Evolutionary conservation across 2,113 vertebrate species (phyloP).

Genomic region (Gnathonemus longibarbis): DNA sequence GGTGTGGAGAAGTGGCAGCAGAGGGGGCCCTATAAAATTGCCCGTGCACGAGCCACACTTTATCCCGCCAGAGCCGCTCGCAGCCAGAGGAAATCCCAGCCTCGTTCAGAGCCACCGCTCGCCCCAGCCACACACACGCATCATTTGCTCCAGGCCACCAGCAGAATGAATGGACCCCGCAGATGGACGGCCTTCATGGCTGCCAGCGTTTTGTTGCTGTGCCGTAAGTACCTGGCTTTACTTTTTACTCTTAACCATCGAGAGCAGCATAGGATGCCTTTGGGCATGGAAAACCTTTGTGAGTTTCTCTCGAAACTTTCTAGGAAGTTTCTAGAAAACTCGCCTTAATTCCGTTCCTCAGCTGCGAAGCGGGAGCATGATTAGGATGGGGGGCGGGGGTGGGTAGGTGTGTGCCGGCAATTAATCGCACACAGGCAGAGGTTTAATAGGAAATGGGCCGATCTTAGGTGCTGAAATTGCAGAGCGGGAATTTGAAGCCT

Average conservation of each 20-base stretch:
- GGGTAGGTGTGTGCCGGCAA: conserved; percentile 19
- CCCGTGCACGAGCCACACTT: conserved; percentile 51
- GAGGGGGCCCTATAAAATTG: conserved; percentile 57
- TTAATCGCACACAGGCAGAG: conserved; percentile 3
- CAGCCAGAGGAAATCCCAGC: conserved; percentile 51
- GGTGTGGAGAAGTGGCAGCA: conserved; percentile 42
- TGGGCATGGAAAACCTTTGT: background rate
- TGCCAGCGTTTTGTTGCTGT: conserved; percentile 45
- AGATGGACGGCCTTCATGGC: conserved; percentile 40
- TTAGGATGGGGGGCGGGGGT: background rate
- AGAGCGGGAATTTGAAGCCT: background rate
- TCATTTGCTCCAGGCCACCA: conserved; percentile 32
- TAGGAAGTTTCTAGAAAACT: background rate
- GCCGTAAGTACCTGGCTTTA: conserved; percentile 50
- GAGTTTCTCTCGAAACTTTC: background rate
- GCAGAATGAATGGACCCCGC: conserved; percentile 58
- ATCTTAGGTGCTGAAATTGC: background rate
- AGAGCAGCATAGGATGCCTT: background rate
- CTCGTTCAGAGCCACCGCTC: conserved; percentile 22
- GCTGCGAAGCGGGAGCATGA: conserved; percentile 21
- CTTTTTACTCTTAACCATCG: background rate
- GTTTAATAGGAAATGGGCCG: background rate
- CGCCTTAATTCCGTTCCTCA: background rate
- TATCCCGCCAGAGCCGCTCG: conserved; percentile 52
- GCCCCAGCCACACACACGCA: conserved; percentile 29